Percentiles rank a stretch among this genome's conserved stretches.
Evolutionary conservation across 2,888 invertebrate species (phyloP).

Genomic region (Synanthedon tipuliformis): DNA sequence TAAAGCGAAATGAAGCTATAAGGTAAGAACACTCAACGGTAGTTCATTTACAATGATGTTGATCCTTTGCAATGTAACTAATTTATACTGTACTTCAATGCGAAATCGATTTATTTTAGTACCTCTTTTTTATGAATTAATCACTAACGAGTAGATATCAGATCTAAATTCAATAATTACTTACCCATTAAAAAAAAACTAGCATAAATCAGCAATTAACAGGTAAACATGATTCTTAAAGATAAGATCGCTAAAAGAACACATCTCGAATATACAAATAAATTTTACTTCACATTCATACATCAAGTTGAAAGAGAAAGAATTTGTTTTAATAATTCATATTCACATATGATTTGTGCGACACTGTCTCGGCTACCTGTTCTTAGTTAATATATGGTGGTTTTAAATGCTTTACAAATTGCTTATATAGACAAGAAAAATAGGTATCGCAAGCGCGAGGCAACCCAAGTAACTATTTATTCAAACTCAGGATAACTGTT

Average conservation of each 20-base stretch:
- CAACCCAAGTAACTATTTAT: no score
- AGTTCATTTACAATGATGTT: slow-evolving; percentile 37
- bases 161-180: neutral
- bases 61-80: slow-evolving; percentile 17
- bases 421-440: neutral
- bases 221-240: no score
- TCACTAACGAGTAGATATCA: neutral
- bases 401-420: neutral
- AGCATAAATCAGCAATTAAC: no score
- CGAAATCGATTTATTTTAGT: neutral
- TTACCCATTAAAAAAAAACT: neutral
- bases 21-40: slow-evolving; percentile 42
- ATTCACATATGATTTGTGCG: neutral
- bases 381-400: neutral
- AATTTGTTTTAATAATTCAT: neutral
- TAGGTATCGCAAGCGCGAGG: no score
- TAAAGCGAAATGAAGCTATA: slow-evolving; percentile 56
- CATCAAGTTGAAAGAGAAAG: neutral
- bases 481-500: no score
- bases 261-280: neutral
- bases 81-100: neutral
- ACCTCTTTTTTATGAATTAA: neutral
- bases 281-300: neutral
- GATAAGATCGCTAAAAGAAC: no score
- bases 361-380: neutral